Conservation (phyloP, 2,797 vertebrate species). For the Chiroxiphia lanceolata region DNA sequence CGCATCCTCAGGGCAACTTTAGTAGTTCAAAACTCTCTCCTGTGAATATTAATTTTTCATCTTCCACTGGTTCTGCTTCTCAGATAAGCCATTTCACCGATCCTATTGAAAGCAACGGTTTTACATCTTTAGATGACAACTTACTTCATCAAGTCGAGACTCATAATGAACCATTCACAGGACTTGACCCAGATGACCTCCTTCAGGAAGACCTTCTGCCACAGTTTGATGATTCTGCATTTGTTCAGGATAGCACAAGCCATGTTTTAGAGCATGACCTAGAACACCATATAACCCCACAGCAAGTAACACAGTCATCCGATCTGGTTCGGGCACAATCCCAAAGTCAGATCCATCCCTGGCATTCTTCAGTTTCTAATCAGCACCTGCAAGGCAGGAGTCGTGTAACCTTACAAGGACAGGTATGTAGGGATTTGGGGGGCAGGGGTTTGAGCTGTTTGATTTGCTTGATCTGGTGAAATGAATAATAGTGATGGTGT, state of each 20-base stretch:
- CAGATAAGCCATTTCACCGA: constrained; percentile 83
- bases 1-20: constrained; percentile 85
- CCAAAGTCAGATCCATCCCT: constrained; percentile 69
- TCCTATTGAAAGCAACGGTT: constrained; percentile 85
- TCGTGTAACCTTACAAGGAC: constrained; percentile 62
- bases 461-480: background rate
- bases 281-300: constrained; percentile 76
- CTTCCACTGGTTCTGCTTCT: constrained; percentile 82
- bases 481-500: background rate
- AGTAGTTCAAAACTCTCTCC: constrained; percentile 88
- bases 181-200: constrained; percentile 88
- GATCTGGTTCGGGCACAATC: constrained; percentile 64
- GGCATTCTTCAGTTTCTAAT: constrained; percentile 73
- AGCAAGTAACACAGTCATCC: constrained; percentile 55
- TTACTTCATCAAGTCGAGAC: constrained; percentile 85
- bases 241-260: constrained; percentile 83
- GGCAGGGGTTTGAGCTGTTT: background rate
- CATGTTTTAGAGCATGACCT: constrained; percentile 77
- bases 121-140: constrained; percentile 86
- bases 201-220: constrained; percentile 91
- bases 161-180: constrained; percentile 85
- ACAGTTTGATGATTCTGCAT: constrained; percentile 87
- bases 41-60: constrained; percentile 85
- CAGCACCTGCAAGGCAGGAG: constrained; percentile 71
- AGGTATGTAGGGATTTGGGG: constrained; percentile 68